Percentiles rank a stretch among this genome's conserved stretches.
Evolutionary conservation across 2,888 invertebrate genomes (phyloP).

Genomic region (Gerris lacustris): DNA sequence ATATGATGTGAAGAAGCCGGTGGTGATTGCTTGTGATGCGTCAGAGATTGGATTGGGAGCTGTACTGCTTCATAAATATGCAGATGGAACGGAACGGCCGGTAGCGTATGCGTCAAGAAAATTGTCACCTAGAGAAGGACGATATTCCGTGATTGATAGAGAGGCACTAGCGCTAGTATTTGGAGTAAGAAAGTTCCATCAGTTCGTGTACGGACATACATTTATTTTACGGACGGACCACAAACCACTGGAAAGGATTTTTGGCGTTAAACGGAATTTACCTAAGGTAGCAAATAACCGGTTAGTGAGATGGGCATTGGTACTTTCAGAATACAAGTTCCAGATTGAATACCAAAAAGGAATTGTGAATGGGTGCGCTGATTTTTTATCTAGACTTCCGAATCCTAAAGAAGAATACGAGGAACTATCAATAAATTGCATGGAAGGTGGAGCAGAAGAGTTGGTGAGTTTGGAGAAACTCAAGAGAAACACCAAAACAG

Average conservation of each 20-base stretch:
- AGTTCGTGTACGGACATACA: too few relatives aligned
- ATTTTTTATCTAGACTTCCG: conserved; percentile 3
- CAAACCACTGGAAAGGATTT: conserved; percentile 17
- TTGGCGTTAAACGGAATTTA: conserved; percentile 13
- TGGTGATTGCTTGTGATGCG: too few relatives aligned
- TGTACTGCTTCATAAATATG: too few relatives aligned
- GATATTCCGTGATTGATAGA: too few relatives aligned
- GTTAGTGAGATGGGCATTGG: conserved; percentile 16
- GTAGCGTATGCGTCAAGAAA: too few relatives aligned
- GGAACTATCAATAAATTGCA: not conserved
- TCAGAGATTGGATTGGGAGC: too few relatives aligned
- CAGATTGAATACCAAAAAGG: conserved; percentile 14
- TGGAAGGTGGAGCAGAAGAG: conserved; percentile 2
- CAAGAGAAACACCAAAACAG: not conserved
- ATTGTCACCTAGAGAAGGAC: too few relatives aligned
- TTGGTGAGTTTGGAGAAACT: conserved; percentile 11
- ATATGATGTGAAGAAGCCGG: too few relatives aligned
- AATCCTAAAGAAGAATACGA: not conserved
- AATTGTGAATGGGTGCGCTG: conserved; percentile 13
- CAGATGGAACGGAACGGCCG: too few relatives aligned
- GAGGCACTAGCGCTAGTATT: too few relatives aligned
- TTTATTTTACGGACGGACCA: conserved; percentile 11
- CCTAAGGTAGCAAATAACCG: conserved; percentile 17
- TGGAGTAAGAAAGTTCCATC: too few relatives aligned
- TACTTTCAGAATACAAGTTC: conserved; percentile 7